phyloP scores from a whole-genome alignment of 2,888 invertebrate species.

The Pycnomerus fuliginosus region DNA sequence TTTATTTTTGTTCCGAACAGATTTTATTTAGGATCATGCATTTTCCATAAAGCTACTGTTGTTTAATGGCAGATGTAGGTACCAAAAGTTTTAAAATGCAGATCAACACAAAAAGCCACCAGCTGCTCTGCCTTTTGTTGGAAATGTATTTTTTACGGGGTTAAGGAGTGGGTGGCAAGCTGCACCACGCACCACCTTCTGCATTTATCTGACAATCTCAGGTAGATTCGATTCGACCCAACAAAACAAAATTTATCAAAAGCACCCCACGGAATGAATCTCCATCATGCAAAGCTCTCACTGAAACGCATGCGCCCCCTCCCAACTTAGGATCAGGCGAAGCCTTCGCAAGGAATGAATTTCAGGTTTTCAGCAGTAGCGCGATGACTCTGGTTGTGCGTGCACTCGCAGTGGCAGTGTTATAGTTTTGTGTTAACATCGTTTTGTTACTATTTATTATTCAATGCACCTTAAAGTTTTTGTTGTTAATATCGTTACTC shows the following conservation, averaged over 20 bases:
- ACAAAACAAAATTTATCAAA: no score
- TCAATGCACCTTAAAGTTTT: no score
- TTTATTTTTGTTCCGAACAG: no score
- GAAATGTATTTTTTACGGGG: conserved; percentile 12
- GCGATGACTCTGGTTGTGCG: conserved; percentile 31
- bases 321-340: conserved; percentile 7
- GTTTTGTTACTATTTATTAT: conserved; percentile 17
- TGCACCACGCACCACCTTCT: conserved; percentile 37
- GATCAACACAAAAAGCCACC: conserved; percentile 25
- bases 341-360: conserved; percentile 27
- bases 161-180: conserved; percentile 42
- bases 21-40: no score
- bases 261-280: conserved; percentile 11
- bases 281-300: conserved; percentile 10
- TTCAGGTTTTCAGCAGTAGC: conserved; percentile 30
- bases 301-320: conserved; percentile 11
- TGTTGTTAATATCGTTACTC: no score
- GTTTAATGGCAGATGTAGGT: no score
- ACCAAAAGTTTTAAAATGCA: no score
- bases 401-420: conserved; percentile 19
- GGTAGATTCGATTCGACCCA: conserved; percentile 22
- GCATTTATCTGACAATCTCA: conserved; percentile 20
- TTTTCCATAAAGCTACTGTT: no score
- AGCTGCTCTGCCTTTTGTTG: conserved; percentile 28
- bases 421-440: conserved; percentile 19